phyloP scores from a whole-genome alignment of 2,113 vertebrate species.

The Periophthalmus modestus region DNA sequence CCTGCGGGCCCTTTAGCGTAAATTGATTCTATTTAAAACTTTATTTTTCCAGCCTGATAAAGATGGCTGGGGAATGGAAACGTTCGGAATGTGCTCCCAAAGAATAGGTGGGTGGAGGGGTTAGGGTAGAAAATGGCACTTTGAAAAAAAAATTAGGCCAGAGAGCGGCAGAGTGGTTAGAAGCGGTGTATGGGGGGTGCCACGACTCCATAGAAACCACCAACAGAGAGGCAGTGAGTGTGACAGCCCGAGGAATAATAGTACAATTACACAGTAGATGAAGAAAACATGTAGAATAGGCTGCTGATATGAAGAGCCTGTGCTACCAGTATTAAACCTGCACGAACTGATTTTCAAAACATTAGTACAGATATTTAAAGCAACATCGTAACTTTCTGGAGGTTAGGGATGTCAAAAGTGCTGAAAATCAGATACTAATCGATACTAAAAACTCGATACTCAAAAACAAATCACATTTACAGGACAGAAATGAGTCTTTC shows the following conservation, averaged over 20 bases:
- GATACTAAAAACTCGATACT: too few species aligned
- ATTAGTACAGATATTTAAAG: too few species aligned
- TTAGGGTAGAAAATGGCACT: conserved; percentile 53
- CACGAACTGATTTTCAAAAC: too few species aligned
- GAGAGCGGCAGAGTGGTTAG: conserved; percentile 11
- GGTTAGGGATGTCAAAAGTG: too few species aligned
- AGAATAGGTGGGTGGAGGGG: conserved; percentile 51
- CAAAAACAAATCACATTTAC: too few species aligned
- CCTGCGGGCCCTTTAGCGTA: conserved; percentile 61
- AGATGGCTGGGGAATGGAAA: conserved; percentile 40
- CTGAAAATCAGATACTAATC: too few species aligned
- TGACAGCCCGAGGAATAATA: not conserved
- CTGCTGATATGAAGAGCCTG: not conserved
- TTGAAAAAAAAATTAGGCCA: conserved; percentile 34
- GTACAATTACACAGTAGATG: not conserved
- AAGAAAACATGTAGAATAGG: not conserved
- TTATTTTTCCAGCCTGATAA: conserved; percentile 35
- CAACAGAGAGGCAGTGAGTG: conserved; percentile 4
- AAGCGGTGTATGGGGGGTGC: conserved; percentile 3
- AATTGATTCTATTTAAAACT: conserved; percentile 70
- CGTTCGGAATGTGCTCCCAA: conserved; percentile 47
- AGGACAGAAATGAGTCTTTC: too few species aligned
- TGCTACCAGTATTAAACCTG: not conserved
- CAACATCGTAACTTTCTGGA: too few species aligned
- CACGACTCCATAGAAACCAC: conserved; percentile 45